Conservation (phyloP, 2,113 vertebrate species). For the Heterocephalus glaber region DNA sequence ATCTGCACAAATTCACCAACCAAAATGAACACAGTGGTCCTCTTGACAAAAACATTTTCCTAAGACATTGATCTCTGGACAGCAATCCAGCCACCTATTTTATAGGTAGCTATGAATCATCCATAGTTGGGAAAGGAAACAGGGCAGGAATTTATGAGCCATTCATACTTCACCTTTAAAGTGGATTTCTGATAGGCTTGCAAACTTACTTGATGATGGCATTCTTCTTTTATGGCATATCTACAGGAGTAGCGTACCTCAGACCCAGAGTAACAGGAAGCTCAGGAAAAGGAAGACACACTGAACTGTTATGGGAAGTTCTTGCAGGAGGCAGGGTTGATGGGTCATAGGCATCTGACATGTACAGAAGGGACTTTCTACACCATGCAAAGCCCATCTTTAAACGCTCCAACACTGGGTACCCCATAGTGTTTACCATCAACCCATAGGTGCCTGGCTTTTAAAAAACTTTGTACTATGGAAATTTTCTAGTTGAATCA, state of each 20-base stretch:
- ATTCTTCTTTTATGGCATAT: not conserved
- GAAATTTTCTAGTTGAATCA: not conserved
- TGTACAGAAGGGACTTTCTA: not conserved
- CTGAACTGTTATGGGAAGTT: not conserved
- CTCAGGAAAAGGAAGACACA: not conserved
- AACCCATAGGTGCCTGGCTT: not conserved
- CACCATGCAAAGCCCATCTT: not conserved
- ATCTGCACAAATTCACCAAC: slow-evolving; percentile 81
- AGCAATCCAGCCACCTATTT: not conserved
- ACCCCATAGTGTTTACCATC: not conserved
- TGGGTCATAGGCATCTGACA: not conserved
- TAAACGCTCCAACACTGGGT: not conserved
- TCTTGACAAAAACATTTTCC: not conserved
- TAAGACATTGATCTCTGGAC: not conserved
- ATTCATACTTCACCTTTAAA: not conserved
- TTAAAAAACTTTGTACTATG: not conserved
- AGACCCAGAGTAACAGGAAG: not conserved
- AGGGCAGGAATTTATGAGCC: not conserved
- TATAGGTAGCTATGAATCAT: not conserved
- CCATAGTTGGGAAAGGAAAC: not conserved
- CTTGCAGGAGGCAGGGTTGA: not conserved
- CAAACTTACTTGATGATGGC: not conserved
- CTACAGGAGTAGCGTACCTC: not conserved
- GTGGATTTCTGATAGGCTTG: not conserved
- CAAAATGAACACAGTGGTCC: not conserved